Conservation (phyloP, 2,797 vertebrate species). For the Platyrinchus mystaceus region DNA sequence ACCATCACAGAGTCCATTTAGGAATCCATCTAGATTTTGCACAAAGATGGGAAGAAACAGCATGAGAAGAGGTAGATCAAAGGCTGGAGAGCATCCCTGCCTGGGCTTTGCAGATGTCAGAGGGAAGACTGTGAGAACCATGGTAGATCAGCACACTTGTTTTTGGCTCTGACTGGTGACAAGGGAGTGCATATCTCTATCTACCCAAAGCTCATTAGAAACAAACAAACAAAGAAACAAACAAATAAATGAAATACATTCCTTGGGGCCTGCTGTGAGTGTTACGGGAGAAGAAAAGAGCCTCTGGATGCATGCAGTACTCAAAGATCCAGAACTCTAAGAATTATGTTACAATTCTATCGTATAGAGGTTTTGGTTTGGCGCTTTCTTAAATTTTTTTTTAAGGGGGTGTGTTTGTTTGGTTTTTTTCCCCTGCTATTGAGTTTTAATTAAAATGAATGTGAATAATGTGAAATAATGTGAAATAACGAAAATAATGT, state of each 20-base stretch:
- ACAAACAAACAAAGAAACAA: not conserved
- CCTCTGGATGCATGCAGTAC: not conserved
- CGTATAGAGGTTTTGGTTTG: too few species aligned
- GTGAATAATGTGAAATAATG: too few species aligned
- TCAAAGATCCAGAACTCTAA: not conserved
- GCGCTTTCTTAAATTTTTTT: not conserved
- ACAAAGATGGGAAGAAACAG: not conserved
- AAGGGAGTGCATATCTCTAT: rapidly evolving
- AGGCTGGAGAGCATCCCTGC: not conserved
- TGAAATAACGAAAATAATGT: not conserved
- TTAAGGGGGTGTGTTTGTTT: not conserved
- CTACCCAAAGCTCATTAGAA: not conserved
- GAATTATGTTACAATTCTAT: not conserved
- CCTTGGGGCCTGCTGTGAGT: not conserved
- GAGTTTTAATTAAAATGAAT: not conserved
- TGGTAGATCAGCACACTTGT: not conserved
- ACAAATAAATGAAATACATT: not conserved
- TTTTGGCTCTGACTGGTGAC: not conserved
- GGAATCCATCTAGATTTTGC: not conserved
- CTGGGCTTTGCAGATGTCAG: not conserved
- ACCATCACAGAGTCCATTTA: not conserved
- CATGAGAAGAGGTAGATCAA: not conserved
- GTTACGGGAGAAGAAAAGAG: not conserved
- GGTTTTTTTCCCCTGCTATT: not conserved
- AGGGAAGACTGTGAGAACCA: not conserved